Evolutionary conservation across 2,888 invertebrate genomes (phyloP).

Genomic region (Ariolimax columbianus): DNA sequence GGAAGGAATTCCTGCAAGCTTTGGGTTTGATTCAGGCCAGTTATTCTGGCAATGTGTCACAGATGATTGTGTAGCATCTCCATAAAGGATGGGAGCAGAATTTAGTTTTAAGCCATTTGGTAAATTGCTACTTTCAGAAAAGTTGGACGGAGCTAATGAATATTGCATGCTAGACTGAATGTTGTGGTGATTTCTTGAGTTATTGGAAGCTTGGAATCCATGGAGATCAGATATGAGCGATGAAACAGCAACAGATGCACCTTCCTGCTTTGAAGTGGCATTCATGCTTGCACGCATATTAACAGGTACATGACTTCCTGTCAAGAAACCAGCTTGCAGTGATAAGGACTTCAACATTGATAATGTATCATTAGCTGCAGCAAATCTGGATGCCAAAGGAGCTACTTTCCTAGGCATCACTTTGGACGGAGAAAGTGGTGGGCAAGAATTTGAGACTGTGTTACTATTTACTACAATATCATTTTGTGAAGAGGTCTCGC

Average conservation of each 20-base stretch:
- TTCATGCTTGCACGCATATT: not conserved
- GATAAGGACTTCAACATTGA: conserved; percentile 54
- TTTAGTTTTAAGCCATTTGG: not conserved
- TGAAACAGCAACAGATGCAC: not conserved
- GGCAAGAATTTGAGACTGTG: not conserved
- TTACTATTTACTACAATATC: not conserved
- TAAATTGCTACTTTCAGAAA: not conserved
- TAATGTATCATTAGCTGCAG: conserved; percentile 52
- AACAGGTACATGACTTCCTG: not conserved
- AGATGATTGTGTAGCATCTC: not conserved
- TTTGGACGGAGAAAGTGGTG: conserved; percentile 51
- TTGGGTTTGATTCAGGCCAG: conserved; percentile 3
- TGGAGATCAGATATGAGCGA: not conserved
- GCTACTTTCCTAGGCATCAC: conserved; percentile 57
- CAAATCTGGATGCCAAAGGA: conserved; percentile 43
- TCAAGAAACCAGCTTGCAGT: conserved; percentile 46
- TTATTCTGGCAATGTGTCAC: not conserved
- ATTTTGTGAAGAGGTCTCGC: not conserved
- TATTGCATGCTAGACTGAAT: not conserved
- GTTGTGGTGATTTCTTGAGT: not conserved
- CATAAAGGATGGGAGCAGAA: not conserved
- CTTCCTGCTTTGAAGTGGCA: not conserved
- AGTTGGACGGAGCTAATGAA: not conserved
- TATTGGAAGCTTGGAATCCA: not conserved
- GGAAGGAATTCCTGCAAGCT: not conserved